These are phyloP conservation scores for Brachionus plicatilis DNA, from an alignment of 1,140 invertebrate species.

Conservation along the genomic window DNA sequence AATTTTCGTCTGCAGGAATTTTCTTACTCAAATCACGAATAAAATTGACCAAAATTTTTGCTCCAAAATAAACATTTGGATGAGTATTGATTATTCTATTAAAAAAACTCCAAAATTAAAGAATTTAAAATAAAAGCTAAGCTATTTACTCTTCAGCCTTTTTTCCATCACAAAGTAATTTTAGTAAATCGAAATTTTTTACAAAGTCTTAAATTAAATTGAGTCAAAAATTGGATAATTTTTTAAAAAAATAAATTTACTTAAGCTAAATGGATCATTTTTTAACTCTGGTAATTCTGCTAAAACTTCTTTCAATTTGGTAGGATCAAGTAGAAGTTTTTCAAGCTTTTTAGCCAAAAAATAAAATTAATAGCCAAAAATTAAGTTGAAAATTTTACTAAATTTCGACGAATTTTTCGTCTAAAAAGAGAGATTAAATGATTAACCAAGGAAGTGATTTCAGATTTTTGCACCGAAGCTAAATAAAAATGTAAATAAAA, in stretches of 20 bases:
- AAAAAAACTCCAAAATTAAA: neutral
- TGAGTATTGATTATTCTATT: slow-evolving; percentile 4
- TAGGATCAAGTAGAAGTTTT: neutral
- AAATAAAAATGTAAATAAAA: neutral
- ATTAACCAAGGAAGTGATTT: neutral
- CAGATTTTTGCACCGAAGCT: neutral
- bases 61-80: neutral
- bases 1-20: neutral
- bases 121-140: neutral
- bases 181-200: neutral
- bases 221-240: neutral
- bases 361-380: neutral
- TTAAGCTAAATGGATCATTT: neutral
- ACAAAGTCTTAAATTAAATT: neutral
- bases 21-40: neutral
- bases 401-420: neutral
- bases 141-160: neutral
- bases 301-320: neutral
- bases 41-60: slow-evolving; percentile 6
- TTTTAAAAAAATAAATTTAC: neutral
- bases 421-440: neutral
- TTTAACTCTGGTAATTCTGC: neutral
- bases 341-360: neutral
- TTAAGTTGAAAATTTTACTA: neutral
- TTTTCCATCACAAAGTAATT: slow-evolving; percentile 2